Base-by-base conservation (phyloP, 1,140 invertebrate genomes). In the Lepidurus couesii region DNA sequence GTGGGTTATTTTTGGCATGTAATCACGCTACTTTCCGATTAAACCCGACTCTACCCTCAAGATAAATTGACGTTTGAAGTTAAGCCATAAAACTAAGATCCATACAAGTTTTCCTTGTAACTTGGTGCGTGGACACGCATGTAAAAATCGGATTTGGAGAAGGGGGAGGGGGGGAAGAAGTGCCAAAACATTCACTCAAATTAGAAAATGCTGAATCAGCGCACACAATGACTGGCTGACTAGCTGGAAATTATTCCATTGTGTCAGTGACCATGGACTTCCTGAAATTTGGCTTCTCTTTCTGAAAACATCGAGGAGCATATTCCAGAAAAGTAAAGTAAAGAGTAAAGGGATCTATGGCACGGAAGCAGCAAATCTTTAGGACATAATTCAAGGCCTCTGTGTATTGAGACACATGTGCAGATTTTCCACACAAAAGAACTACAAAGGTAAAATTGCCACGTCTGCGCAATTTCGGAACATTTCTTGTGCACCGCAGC, bases 401-500 rank as follows among this genome's bases (percentile, higher is more conserved):
- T 11, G 1, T 47, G 45, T 16, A 10, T 47, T 11, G 7, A 47
- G 16, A 9, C 45, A 1, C 45, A 47, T 47, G 45, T 7, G 45
- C 16, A 47, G 10, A 4, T 47, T 47, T 11, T 47, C 2, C 16
- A 11, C 45, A 1, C 45, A 47, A 16, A 47, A 11, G 1, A n/a
- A 65, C 21, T 11, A 65, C 53, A 65, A 7, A 4, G 53, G 53
- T 21, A 65, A 65, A 81, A 93, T 90, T 10, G 86, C 81, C 74
- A 93, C 87, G 83, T 93, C 91, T 3, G 91, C 88, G 82, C 91
- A 93, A 78, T 88, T 87, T 77, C 89, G 84, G 82, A 92, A 92
- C 6, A 86, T 88, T 84, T 92, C 91, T 81, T 92, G 90, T 1
- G 85, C 83, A 21, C 90, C 90, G 81, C 90, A 91, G 5, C 90